Evolutionary conservation across 1,140 invertebrate genomes (phyloP).

Genomic region (Pogonus chalceus): DNA sequence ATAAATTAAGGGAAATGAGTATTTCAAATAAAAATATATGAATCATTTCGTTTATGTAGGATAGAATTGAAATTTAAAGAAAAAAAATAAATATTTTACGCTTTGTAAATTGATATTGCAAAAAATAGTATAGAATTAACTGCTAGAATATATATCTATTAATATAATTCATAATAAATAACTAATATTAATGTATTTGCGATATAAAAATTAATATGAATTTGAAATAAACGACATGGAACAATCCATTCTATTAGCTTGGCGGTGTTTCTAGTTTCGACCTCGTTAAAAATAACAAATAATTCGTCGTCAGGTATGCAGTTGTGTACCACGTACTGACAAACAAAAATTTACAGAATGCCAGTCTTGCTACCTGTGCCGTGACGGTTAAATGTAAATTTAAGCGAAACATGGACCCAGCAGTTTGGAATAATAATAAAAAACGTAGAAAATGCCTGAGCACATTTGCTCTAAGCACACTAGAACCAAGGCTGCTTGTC

Average conservation of each 20-base stretch:
- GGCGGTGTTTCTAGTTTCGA: neutral
- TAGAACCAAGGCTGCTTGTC: neutral
- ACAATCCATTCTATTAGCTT: neutral
- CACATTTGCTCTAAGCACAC: neutral
- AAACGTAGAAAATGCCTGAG: neutral
- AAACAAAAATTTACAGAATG: neutral
- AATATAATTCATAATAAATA: too few relatives aligned
- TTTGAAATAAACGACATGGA: too few relatives aligned
- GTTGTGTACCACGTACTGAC: neutral
- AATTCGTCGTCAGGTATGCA: neutral
- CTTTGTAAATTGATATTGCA: too few relatives aligned
- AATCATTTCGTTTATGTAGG: too few relatives aligned
- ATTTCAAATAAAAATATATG: too few relatives aligned
- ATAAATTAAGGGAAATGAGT: too few relatives aligned
- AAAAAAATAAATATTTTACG: too few relatives aligned
- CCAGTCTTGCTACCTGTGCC: neutral
- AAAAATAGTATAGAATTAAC: too few relatives aligned
- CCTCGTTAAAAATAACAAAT: conserved; percentile 1
- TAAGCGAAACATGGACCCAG: neutral
- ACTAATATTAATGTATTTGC: too few relatives aligned
- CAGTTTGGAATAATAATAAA: neutral
- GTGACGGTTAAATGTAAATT: conserved; percentile 6
- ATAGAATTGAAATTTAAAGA: too few relatives aligned
- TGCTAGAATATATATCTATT: too few relatives aligned
- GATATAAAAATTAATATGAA: too few relatives aligned